A percentile compares a stretch with the other conserved stretches of the same genome.
Conservation (phyloP, 2,797 vertebrate species). For the Gymnothorax reevesii region DNA sequence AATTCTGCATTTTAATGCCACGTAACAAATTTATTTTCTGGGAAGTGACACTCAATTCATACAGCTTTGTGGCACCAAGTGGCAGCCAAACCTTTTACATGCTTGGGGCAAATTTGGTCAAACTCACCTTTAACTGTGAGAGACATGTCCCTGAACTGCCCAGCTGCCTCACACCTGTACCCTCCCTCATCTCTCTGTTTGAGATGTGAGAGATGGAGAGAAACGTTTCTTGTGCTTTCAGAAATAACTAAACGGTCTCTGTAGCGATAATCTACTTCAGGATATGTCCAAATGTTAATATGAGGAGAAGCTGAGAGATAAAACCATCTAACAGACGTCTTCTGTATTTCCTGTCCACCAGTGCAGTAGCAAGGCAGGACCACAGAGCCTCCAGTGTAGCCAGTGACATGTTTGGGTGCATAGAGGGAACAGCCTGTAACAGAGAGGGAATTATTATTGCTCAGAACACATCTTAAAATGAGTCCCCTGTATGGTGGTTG, state of each 20-base stretch:
- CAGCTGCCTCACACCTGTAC: not conserved
- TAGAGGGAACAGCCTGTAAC: not conserved
- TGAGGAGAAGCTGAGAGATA: accelerated
- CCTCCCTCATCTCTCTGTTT: not conserved
- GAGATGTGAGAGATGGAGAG: not conserved
- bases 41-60: not conserved
- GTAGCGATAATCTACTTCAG: not conserved
- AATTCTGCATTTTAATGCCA: not conserved
- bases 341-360: not conserved
- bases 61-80: not conserved
- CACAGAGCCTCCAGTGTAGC: not conserved
- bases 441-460: not conserved
- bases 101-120: too few relatives aligned
- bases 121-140: not conserved
- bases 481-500: not conserved
- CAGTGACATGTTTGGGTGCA: not conserved
- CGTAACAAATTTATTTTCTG: not conserved
- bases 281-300: not conserved
- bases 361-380: not conserved
- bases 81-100: too few relatives aligned
- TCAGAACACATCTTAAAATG: not conserved
- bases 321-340: not conserved
- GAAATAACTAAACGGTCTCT: too few relatives aligned
- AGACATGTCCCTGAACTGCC: not conserved
- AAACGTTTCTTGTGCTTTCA: not conserved